These are phyloP conservation scores for Paramormyrops kingsleyae DNA, from an alignment of 2,113 vertebrate genomes.

Conservation along the genomic window DNA sequence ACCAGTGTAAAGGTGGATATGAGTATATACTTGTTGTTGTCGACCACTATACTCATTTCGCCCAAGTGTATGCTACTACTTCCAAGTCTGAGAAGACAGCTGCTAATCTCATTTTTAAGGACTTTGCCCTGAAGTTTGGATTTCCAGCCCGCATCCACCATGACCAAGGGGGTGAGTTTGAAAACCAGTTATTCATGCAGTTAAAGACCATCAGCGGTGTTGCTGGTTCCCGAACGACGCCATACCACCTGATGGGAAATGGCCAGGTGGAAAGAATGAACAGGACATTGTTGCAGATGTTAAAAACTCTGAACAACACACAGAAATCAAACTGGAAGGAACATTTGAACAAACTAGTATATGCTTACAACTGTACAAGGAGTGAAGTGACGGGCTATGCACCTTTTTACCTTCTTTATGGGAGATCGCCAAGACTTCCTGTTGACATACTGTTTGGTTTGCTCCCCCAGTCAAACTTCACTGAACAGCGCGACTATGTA, in stretches of 20 bases:
- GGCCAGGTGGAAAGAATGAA: conserved; percentile 14
- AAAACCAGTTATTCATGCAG: conserved; percentile 1
- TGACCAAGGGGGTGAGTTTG: not conserved
- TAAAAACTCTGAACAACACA: not conserved
- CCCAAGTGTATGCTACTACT: not conserved
- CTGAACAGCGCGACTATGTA: not conserved
- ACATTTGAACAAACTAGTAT: conserved; percentile 3
- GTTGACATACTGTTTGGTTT: not conserved
- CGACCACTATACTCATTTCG: conserved; percentile 14
- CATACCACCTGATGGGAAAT: not conserved
- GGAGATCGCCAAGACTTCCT: not conserved
- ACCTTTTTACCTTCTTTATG: not conserved
- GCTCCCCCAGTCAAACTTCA: too few species aligned
- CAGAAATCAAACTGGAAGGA: conserved; percentile 17
- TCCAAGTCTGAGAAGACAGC: conserved; percentile 13
- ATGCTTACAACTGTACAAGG: not conserved
- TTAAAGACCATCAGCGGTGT: not conserved
- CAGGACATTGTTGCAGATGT: not conserved
- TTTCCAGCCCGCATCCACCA: not conserved
- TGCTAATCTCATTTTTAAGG: not conserved
- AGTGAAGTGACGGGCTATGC: not conserved
- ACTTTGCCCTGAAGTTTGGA: not conserved
- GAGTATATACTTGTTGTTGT: conserved; percentile 15
- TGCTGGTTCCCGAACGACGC: not conserved
- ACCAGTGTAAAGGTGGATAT: not conserved